Evolutionary conservation across 1,140 invertebrate genomes (phyloP), one percentile per base, ranked within the genome.

Genomic region (Micrasema minimum): DNA sequence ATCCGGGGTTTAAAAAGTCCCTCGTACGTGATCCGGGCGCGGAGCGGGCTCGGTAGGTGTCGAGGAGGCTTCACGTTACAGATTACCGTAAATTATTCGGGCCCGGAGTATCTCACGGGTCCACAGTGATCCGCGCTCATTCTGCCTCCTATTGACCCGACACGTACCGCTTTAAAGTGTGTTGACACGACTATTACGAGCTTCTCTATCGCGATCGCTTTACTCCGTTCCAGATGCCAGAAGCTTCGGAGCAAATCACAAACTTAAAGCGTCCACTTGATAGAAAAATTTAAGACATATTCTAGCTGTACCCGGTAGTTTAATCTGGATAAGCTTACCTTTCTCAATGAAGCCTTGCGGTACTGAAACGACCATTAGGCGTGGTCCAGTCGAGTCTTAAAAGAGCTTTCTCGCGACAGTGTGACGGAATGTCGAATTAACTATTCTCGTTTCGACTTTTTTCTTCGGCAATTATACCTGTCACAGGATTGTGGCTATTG

Each of bases 81-180:
- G 41, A 64, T 66, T 66, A 66, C 48, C 45, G 41, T 64, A 46
- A 48, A 64, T 46, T 64, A 64, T 64, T 64, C 61, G 55, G 55
- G 55, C 31, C 18, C 31, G 46, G 26, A 66, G 62, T 66, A 50
- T 66, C 62, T 66, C 62, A 66, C 62, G 62, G 55, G 35, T 59
- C 55, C 55, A 35, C 18, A 12, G 35, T 11, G 55, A 59, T 59
- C 55, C 37, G 55, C 55, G 55, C 55, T 59, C 55, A 59, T 41
- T 59, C 10, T 18, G 62, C 62, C 62, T 51, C 48, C 62, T 37
- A 50, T 51, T 51, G 62, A 66, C 62, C 62, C 62, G 45, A 66
- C 62, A 66, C 62, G 62, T 66, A 66, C 62, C 31, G 46, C 46
- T 66, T 23, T 66, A 66, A 66, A 66, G 62, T 66, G 62, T 66